phyloP scores from a whole-genome alignment of 2,888 invertebrate species.

The Ophion slaviceki region DNA sequence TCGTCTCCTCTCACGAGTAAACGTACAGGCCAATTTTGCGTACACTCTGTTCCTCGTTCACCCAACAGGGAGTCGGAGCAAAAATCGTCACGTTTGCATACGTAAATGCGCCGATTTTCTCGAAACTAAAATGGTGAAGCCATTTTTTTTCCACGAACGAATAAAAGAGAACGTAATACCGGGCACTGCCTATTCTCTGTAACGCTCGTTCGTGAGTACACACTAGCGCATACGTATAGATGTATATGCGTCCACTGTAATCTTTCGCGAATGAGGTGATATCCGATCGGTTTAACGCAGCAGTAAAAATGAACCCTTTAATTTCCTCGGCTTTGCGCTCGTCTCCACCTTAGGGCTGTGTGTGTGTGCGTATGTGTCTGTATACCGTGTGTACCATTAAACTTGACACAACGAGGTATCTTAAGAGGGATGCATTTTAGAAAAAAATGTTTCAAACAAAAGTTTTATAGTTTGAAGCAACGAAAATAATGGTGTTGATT shows the following conservation, averaged over 20 bases:
- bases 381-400: too few relatives aligned
- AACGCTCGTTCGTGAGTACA: background rate
- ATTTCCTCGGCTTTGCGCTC: slow-evolving; percentile 43
- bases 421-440: too few relatives aligned
- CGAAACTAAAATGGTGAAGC: background rate
- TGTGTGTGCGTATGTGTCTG: too few relatives aligned
- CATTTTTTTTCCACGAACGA: background rate
- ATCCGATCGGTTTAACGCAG: slow-evolving; percentile 45
- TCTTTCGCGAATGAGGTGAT: slow-evolving; percentile 35
- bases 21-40: background rate
- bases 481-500: too few relatives aligned
- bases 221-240: slow-evolving; percentile 1
- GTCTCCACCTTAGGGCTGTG: background rate
- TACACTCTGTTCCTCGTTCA: background rate
- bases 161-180: background rate
- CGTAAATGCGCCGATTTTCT: slow-evolving; percentile 8
- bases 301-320: slow-evolving; percentile 54
- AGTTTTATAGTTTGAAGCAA: too few relatives aligned
- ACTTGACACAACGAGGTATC: too few relatives aligned
- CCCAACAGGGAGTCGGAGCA: too few relatives aligned
- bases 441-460: too few relatives aligned
- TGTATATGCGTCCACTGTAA: slow-evolving; percentile 10
- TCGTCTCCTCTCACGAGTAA: background rate
- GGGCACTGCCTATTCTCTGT: background rate
- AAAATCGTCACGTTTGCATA: background rate